phyloP scores from a whole-genome alignment of 2,113 vertebrate species.

The Dicrurus megarhynchus region DNA sequence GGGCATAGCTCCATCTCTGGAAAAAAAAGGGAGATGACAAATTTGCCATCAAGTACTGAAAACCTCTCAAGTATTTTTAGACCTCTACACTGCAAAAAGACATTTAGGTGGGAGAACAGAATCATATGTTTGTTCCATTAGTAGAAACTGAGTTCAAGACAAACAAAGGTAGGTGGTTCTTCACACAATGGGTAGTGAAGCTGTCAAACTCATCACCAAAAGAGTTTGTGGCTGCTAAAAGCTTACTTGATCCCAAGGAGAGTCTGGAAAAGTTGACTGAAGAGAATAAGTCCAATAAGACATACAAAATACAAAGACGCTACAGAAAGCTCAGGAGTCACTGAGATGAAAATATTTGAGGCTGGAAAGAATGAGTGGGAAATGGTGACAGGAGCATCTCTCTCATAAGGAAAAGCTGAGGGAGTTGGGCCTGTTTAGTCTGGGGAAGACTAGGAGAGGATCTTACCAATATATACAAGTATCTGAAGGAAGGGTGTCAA shows the following conservation, averaged over 20 bases:
- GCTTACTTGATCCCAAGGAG: background rate
- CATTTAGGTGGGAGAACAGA: background rate
- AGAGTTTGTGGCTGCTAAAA: slow-evolving; percentile 27
- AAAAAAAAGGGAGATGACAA: background rate
- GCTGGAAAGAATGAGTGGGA: slow-evolving; percentile 9
- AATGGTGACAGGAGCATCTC: background rate
- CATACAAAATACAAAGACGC: slow-evolving; percentile 18
- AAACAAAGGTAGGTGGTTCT: slow-evolving; percentile 38
- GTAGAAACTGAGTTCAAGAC: slow-evolving; percentile 18
- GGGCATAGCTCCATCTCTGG: background rate
- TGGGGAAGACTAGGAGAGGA: background rate
- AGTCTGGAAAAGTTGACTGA: slow-evolving; percentile 27
- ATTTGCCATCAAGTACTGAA: background rate
- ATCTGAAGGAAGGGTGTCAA: background rate
- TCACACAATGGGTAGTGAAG: slow-evolving; percentile 24
- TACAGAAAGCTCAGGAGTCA: slow-evolving; percentile 1
- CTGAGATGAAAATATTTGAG: background rate
- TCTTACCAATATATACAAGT: background rate
- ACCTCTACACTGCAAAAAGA: background rate
- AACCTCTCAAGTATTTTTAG: slow-evolving; percentile 3
- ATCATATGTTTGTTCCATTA: background rate
- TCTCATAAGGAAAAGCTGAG: background rate
- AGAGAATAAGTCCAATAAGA: background rate
- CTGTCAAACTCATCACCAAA: slow-evolving; percentile 9
- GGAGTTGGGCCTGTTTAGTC: background rate